phyloP scores from a whole-genome alignment of 1,140 invertebrate genomes.

The Euschistus heros region DNA sequence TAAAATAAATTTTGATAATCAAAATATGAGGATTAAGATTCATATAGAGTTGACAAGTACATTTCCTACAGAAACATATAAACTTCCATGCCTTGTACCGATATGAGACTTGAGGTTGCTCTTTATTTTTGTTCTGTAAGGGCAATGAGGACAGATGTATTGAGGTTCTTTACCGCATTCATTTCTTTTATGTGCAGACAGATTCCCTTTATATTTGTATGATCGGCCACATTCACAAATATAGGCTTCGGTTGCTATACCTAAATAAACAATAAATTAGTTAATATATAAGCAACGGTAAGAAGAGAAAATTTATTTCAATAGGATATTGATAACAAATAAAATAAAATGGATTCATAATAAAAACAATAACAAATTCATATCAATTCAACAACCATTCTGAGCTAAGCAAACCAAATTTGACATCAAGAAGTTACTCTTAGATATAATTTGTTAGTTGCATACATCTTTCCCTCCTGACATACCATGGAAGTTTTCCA shows the following conservation, averaged over 20 bases:
- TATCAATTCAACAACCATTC: no score
- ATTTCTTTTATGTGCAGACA: slow-evolving; percentile 72
- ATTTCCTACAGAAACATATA: not conserved
- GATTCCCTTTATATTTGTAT: slow-evolving; percentile 69
- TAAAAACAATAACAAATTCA: no score
- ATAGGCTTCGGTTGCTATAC: not conserved
- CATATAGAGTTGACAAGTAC: no score
- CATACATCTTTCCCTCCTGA: no score
- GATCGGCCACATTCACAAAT: slow-evolving; percentile 53
- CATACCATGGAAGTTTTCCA: no score
- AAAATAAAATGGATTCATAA: no score
- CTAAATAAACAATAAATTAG: slow-evolving; percentile 5
- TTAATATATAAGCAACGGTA: slow-evolving; percentile 1
- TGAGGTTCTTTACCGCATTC: slow-evolving; percentile 36
- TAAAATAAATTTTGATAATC: no score
- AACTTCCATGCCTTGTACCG: slow-evolving; percentile 22
- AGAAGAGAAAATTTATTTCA: not conserved
- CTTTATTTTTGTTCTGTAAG: slow-evolving; percentile 23
- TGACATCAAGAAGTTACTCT: no score
- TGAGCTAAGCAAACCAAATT: no score
- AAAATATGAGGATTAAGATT: no score
- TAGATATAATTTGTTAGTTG: no score
- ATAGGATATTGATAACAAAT: no score
- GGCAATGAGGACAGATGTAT: slow-evolving; percentile 20
- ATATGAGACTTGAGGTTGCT: slow-evolving; percentile 27